Evolutionary conservation across 1,140 invertebrate genomes (phyloP).

Genomic region (Drosophila serrata): DNA sequence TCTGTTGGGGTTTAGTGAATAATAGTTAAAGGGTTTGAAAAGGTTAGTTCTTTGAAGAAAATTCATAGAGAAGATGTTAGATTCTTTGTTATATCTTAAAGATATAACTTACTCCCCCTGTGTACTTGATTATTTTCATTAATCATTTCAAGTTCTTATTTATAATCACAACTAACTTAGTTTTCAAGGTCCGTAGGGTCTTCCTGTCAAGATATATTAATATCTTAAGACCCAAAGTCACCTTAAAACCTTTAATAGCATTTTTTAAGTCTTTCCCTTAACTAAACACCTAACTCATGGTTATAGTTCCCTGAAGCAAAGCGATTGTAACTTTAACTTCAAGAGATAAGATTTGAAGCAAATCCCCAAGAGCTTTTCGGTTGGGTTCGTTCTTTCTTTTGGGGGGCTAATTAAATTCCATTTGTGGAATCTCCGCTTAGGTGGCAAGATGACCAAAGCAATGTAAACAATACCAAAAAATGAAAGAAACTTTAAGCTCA

Average conservation of each 20-base stretch:
- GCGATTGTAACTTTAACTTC: not conserved
- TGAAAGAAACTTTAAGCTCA: conserved; percentile 72
- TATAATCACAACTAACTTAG: not conserved
- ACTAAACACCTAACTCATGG: not conserved
- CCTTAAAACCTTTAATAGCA: not conserved
- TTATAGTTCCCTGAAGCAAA: not conserved
- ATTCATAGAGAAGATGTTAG: too few relatives aligned
- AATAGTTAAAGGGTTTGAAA: too few relatives aligned
- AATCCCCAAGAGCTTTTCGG: conserved; percentile 6
- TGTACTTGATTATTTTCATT: not conserved
- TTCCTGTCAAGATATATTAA: not conserved
- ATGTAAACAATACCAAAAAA: conserved; percentile 70
- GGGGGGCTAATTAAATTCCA: conserved; percentile 4
- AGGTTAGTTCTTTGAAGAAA: too few relatives aligned
- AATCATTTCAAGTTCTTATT: not conserved
- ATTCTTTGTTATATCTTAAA: too few relatives aligned
- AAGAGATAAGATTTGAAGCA: conserved; percentile 5
- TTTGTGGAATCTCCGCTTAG: conserved; percentile 8
- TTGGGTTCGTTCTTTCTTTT: conserved; percentile 23
- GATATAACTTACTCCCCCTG: not conserved
- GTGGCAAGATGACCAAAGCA: conserved; percentile 52
- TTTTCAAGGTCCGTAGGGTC: not conserved
- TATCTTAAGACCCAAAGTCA: not conserved
- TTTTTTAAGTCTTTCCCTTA: not conserved
- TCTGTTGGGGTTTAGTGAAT: not conserved